Evolutionary conservation across 35 echinoderm and acorn worm species (phyloP).

Genomic region (Nesometra sesokonis): DNA sequence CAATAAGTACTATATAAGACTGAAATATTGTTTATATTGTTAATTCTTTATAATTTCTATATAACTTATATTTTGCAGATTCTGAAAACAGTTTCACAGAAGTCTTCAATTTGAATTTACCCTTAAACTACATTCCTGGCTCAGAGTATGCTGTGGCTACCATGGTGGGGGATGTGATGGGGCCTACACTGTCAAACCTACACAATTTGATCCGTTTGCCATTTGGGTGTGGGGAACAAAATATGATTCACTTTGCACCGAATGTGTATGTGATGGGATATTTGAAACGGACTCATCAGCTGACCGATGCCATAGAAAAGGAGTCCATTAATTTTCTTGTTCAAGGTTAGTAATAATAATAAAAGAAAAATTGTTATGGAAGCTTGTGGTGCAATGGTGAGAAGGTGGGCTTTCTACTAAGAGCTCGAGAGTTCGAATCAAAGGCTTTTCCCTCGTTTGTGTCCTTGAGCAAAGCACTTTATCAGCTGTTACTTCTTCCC

Average conservation of each 20-base stretch:
- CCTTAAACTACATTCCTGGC: conserved; percentile 78
- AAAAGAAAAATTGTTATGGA: no score
- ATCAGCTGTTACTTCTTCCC: no score
- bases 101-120: conserved; percentile 60
- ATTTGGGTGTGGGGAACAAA: conserved; percentile 97
- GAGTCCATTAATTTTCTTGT: conserved; percentile 69
- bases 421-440: no score
- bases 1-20: no score
- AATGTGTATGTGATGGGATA: conserved; percentile 92
- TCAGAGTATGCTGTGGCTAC: conserved; percentile 75
- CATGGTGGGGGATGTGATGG: conserved; percentile 94
- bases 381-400: no score
- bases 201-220: conserved; percentile 85
- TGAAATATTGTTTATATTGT: no score
- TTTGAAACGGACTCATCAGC: conserved; percentile 61
- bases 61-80: conserved; percentile 52
- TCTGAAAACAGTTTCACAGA: conserved; percentile 56
- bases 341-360: conserved; percentile 38
- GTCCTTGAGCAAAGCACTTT: no score
- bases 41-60: no score
- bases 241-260: conserved; percentile 99
- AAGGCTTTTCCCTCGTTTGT: no score
- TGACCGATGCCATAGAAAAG: conserved; percentile 54
- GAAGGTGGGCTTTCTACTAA: no score
- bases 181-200: conserved; percentile 87